Evolutionary conservation across 2,113 vertebrate genomes (phyloP), one percentile per base, ranked within the genome.

Genomic region (Istiophorus platypterus): DNA sequence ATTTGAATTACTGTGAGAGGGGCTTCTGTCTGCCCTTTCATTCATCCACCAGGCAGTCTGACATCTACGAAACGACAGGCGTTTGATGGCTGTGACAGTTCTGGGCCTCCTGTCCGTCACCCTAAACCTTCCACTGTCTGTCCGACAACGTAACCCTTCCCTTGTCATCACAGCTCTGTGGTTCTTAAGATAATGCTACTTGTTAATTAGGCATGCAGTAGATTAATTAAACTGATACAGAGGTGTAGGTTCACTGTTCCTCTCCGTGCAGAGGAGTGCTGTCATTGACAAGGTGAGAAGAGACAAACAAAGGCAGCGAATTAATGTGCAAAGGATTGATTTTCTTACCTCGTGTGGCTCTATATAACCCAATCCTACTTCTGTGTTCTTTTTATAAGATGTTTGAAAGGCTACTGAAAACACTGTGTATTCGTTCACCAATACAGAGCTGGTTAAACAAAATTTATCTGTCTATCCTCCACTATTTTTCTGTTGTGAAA

Each of bases 121-220:
- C 34, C 70, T 58, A 72, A 78, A 81, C 76, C 64, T 70, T 72
- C 76, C 68, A 3, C 39, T 56, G 69, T 52, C 84, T 78, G 74
- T 82, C 87, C 61, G 20, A 91, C 90, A 90, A 75, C 66, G 62
- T 70, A 59, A 87, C 70, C 59, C 37, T 52, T 22, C 68, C 75
- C 78, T 41, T 63, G 69, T 87, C 81, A 66, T 71, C 57, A 7
- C 68, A 34, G 80, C 80, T 81, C 73, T n/a, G 77, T 57, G 66
- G 56, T 63, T 51, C 45, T 47, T 67, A 59, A 73, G 92, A 89
- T 92, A 93, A 91, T 77, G 77, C 78, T 41, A 57, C 72, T 85
- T 87, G 88, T 92, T 94, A 91, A 94, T 95, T 94, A 95, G 77
- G 65, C 87, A 93, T 90, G 89, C 88, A 72, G 82, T 11, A 94